phyloP scores from a whole-genome alignment of 2,113 vertebrate species.

The Halcyon senegalensis region DNA sequence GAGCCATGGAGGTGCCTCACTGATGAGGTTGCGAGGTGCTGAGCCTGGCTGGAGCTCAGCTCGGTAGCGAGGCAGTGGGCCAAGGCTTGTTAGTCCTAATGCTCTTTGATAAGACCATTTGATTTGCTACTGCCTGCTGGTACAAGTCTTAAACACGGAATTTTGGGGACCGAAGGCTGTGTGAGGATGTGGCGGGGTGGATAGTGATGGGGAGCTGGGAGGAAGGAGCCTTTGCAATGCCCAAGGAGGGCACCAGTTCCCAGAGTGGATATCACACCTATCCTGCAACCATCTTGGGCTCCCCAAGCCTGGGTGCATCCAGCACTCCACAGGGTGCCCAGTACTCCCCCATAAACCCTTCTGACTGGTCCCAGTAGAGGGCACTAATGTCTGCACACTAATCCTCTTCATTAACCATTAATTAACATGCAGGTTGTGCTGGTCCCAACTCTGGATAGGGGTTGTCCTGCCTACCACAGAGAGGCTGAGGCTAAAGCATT shows the following conservation, averaged over 20 bases:
- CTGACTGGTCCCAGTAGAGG: slow-evolving; percentile 49
- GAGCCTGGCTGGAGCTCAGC: background rate
- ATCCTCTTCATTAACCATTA: slow-evolving; percentile 28
- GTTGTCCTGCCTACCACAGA: accelerated
- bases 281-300: background rate
- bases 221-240: background rate
- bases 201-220: background rate
- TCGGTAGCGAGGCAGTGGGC: background rate
- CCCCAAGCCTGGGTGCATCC: background rate
- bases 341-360: background rate
- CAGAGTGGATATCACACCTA: accelerated
- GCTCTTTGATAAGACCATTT: background rate
- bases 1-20: background rate
- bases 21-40: background rate
- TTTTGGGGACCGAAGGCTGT: accelerated
- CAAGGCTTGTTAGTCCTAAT: background rate
- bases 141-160: background rate
- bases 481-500: accelerated
- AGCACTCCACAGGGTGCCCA: background rate
- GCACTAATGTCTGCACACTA: slow-evolving; percentile 35
- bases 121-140: background rate
- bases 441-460: background rate
- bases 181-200: background rate
- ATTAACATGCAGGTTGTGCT: background rate
- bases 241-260: accelerated